Evolutionary conservation across 2,888 invertebrate genomes (phyloP).

Genomic region (Cephus rjabovi): DNA sequence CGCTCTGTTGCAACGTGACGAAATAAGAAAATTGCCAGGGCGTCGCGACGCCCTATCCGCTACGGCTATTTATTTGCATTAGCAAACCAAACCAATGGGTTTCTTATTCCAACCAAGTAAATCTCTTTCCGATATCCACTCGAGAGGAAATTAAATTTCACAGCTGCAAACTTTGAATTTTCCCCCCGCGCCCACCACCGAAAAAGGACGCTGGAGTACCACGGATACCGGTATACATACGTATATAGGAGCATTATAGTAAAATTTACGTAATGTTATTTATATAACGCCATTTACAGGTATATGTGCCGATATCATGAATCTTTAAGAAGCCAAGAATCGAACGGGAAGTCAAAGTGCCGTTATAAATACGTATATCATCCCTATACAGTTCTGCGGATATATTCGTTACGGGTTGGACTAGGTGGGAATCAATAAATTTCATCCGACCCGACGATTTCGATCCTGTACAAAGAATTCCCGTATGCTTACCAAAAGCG

Average conservation of each 20-base stretch:
- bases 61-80: background rate
- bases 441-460: background rate
- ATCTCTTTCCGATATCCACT: constrained; percentile 47
- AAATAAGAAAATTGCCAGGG: background rate
- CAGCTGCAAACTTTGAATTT: background rate
- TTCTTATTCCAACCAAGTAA: constrained; percentile 23
- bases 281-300: constrained; percentile 12
- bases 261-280: constrained; percentile 17
- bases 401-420: background rate
- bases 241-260: constrained; percentile 1
- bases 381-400: background rate
- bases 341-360: background rate
- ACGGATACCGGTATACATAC: too few relatives aligned
- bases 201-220: background rate
- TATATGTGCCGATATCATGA: constrained; percentile 5
- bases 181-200: background rate
- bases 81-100: background rate
- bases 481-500: background rate
- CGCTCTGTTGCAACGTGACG: background rate
- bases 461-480: background rate
- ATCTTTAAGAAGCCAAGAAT: constrained; percentile 1
- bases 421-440: background rate
- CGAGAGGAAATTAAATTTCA: constrained; percentile 44
- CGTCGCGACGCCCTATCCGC: background rate
- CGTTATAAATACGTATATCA: background rate